Conservation (phyloP, 2,113 vertebrate species). For the Harpagus bidentatus region DNA sequence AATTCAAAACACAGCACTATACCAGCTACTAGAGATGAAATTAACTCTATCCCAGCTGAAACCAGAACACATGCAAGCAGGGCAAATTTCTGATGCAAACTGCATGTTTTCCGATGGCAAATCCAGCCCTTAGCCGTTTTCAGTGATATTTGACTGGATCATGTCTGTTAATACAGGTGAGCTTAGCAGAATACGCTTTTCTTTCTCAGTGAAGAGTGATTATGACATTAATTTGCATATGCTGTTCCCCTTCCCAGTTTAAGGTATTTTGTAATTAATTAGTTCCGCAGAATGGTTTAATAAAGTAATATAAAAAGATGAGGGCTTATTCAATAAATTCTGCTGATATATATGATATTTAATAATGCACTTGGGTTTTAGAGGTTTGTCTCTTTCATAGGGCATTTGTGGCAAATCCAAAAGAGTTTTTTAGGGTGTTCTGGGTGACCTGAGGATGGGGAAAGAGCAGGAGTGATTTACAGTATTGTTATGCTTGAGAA, state of each 20-base stretch:
- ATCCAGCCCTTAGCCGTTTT: not conserved
- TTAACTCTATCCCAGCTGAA: too few relatives aligned
- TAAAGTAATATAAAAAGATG: not conserved
- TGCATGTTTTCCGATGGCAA: not conserved
- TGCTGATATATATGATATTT: not conserved
- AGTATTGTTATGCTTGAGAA: not conserved
- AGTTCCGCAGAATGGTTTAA: not conserved
- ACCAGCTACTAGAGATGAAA: too few relatives aligned
- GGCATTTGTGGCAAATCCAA: not conserved
- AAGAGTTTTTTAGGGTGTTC: not conserved
- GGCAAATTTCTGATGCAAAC: not conserved
- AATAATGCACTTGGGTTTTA: not conserved
- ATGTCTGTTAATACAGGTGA: not conserved
- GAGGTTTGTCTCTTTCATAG: not conserved
- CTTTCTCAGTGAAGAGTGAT: not conserved
- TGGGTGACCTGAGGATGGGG: not conserved
- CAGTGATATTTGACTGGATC: not conserved
- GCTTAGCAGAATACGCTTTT: not conserved
- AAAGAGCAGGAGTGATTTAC: not conserved
- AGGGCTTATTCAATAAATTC: not conserved
- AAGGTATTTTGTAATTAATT: not conserved
- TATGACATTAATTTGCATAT: not conserved
- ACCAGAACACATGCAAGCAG: not conserved
- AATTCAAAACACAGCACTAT: too few relatives aligned
- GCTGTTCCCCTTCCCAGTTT: not conserved